Evolutionary conservation across 30 jellyfish, hydroid and myxozoan species (phyloP), one percentile per base, ranked within the genome.

Genomic region (Mastigias papua): DNA sequence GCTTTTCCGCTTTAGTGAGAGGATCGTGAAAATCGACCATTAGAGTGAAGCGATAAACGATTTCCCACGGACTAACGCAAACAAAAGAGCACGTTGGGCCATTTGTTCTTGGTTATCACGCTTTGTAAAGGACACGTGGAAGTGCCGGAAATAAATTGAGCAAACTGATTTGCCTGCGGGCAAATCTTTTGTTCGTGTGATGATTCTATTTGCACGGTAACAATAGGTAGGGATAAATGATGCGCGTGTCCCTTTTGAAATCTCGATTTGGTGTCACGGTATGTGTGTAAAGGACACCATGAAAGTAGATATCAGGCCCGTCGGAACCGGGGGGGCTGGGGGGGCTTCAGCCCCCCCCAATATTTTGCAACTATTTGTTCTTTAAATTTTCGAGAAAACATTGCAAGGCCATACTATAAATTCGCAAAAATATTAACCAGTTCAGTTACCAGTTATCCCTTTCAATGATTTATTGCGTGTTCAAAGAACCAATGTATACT

Each of bases 21-120:
- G 21, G 17, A 17, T 63, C 74, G 74, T 63, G 74, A 23, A 63
- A 63, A 63, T 54, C 67, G 67, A 54, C 17, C 67, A 21, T 25
- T 19, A 5, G 9, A 54, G 7, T 1, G 74, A 25, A n/a, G 4
- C n/a, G 46, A 7, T 63, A 9, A 63, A 63, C 74, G 74, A 25
- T 23, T 63, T 63, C 74, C 74, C 74, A 63, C 74, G 74, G 74
- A 63, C 37, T 10, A 22, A 1, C 2, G 22, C 42, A 22, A 63
- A 63, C 74, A 63, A 63, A 1, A 6, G 74, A 63, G 8, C 74
- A 63, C 74, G 74, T 42, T 63, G 42, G 22, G 23, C 23, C 74
- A 26, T 63, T 63, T 63, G 74, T 27, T 63, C 74, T 54, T 7
- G 74, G 74, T 10, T 27, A n/a, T 63, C 42, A 42, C 74, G 17